Evolutionary conservation across 2,113 vertebrate species (phyloP).

Genomic region (Progne subis): DNA sequence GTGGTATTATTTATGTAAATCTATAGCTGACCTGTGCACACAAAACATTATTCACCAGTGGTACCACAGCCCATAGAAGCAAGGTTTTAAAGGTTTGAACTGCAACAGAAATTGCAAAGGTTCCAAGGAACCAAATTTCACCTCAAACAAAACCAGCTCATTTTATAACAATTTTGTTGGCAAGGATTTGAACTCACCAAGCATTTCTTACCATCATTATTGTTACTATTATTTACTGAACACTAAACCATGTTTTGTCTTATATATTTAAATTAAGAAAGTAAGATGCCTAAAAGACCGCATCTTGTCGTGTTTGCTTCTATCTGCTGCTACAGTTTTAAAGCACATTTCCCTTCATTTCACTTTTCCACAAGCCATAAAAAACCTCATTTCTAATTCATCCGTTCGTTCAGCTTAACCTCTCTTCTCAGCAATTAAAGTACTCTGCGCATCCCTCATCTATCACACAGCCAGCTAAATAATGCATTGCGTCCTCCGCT

Average conservation of each 20-base stretch:
- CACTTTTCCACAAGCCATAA: constrained; percentile 82
- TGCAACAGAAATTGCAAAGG: neutral
- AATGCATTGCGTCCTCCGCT: constrained; percentile 96
- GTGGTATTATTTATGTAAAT: neutral
- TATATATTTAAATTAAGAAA: constrained; percentile 61
- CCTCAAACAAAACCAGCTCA: constrained; percentile 25
- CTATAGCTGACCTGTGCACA: neutral
- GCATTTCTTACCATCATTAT: neutral
- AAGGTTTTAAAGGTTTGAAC: neutral
- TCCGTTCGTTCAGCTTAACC: constrained; percentile 98
- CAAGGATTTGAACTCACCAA: constrained; percentile 10
- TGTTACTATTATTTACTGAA: constrained; percentile 64
- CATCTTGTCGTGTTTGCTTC: constrained; percentile 63
- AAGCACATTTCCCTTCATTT: constrained; percentile 85
- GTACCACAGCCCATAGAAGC: neutral
- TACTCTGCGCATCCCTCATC: constrained; percentile 96
- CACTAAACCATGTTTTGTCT: constrained; percentile 45
- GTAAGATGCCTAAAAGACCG: constrained; percentile 62
- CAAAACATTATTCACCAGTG: neutral
- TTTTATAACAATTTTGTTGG: neutral
- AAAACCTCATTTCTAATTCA: constrained; percentile 98
- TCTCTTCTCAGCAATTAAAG: constrained; percentile 99
- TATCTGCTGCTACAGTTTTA: constrained; percentile 76
- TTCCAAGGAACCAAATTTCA: constrained; percentile 36
- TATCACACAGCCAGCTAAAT: constrained; percentile 99